phyloP scores from a whole-genome alignment of 2,113 vertebrate species.

The Regulus satrapa region DNA sequence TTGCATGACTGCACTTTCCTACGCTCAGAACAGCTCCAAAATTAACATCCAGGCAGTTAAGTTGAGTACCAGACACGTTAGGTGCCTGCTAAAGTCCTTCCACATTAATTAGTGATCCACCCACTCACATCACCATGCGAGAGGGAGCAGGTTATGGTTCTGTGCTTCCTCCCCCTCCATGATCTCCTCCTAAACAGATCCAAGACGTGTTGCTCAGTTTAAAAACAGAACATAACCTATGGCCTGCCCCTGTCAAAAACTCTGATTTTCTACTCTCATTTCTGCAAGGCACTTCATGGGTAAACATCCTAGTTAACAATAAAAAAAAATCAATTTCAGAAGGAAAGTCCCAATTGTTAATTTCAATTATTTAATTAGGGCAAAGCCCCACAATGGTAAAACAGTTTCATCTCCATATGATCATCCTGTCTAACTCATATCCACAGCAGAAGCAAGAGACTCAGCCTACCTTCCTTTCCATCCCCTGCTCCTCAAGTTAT shows the following conservation, averaged over 20 bases:
- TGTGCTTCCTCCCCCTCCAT: background rate
- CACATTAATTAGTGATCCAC: background rate
- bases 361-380: background rate
- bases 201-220: accelerated
- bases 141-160: accelerated
- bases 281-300: background rate
- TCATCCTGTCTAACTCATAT: background rate
- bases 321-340: background rate
- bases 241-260: background rate
- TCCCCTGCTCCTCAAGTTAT: background rate
- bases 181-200: background rate
- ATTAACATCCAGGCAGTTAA: background rate
- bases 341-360: background rate
- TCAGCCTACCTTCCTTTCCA: background rate
- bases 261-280: background rate
- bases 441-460: background rate
- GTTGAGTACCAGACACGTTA: background rate
- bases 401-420: background rate
- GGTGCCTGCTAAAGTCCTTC: background rate
- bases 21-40: accelerated
- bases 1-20: background rate
- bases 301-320: background rate
- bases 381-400: background rate
- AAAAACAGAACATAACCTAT: background rate
- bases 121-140: background rate